A percentile compares a stretch with the other conserved stretches of the same genome.
Evolutionary conservation across 2,797 vertebrate genomes (phyloP).

Genomic region (Xyrichtys novacula): DNA sequence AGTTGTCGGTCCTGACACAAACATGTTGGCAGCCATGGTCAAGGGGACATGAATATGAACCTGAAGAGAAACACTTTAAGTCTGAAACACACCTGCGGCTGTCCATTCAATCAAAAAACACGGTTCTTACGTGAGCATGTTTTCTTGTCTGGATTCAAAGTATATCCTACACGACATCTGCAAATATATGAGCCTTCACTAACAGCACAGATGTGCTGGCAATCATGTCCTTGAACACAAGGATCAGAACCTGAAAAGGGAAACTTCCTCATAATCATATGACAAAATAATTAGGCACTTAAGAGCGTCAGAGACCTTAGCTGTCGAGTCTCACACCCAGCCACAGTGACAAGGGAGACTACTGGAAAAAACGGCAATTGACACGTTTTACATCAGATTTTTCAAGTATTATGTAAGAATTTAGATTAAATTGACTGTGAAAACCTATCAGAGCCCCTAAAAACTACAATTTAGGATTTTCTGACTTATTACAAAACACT

Average conservation of each 20-base stretch:
- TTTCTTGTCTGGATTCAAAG: constrained; percentile 86
- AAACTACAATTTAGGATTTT: no score
- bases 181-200: constrained; percentile 82
- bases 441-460: no score
- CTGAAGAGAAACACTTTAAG: constrained; percentile 58
- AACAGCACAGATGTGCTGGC: constrained; percentile 89
- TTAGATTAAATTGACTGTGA: no score
- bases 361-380: no score
- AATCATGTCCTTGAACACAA: constrained; percentile 85
- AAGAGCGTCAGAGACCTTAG: no score
- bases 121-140: constrained; percentile 87
- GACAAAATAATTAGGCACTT: no score
- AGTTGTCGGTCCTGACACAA: constrained; percentile 72
- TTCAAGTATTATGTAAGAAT: no score
- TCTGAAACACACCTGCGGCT: neutral
- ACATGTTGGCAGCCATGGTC: constrained; percentile 84
- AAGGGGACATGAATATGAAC: constrained; percentile 68
- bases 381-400: no score
- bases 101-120: constrained; percentile 12
- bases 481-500: no score
- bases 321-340: no score
- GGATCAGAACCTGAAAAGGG: constrained; percentile 78
- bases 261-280: constrained; percentile 11
- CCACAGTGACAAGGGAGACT: no score
- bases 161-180: constrained; percentile 85